phyloP scores from a whole-genome alignment of 2,888 invertebrate genomes.

The Calephelis perditalis region DNA sequence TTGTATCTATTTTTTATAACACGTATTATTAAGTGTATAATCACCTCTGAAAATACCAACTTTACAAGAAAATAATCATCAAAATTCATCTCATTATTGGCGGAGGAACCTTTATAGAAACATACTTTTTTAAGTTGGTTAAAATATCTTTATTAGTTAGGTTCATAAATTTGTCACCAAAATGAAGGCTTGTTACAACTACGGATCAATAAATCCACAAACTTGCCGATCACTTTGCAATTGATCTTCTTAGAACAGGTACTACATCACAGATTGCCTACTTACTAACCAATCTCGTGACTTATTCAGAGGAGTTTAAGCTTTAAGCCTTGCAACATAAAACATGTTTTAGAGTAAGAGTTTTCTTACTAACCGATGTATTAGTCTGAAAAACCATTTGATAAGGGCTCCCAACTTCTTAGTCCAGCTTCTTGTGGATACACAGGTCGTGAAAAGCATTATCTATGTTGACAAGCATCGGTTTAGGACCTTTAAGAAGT shows the following conservation, averaged over 20 bases:
- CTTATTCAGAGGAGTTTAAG: neutral
- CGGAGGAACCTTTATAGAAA: too few species aligned
- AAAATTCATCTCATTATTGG: too few species aligned
- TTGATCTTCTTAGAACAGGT: conserved; percentile 10
- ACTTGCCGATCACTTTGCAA: conserved; percentile 6
- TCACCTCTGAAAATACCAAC: too few species aligned
- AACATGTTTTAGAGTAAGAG: neutral
- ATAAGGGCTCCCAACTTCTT: conserved; percentile 23
- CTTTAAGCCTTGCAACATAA: neutral
- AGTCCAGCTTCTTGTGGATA: conserved; percentile 24
- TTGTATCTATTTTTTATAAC: too few species aligned
- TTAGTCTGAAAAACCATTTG: conserved; percentile 21
- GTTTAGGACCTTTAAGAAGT: too few species aligned
- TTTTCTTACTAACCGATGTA: neutral
- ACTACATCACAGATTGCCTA: conserved; percentile 14
- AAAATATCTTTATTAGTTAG: too few species aligned
- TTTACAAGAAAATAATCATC: too few species aligned
- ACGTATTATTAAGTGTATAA: too few species aligned
- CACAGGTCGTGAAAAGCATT: conserved; percentile 20
- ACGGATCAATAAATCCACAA: conserved; percentile 14
- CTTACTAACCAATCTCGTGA: neutral
- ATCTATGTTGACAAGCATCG: too few species aligned
- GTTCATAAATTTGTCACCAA: neutral
- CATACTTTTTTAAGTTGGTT: too few species aligned
- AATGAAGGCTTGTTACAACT: conserved; percentile 3